A percentile compares a stretch with the other conserved stretches of the same genome.
Conservation (phyloP, 2,113 vertebrate genomes). For the Melanerpes formicivorus region DNA sequence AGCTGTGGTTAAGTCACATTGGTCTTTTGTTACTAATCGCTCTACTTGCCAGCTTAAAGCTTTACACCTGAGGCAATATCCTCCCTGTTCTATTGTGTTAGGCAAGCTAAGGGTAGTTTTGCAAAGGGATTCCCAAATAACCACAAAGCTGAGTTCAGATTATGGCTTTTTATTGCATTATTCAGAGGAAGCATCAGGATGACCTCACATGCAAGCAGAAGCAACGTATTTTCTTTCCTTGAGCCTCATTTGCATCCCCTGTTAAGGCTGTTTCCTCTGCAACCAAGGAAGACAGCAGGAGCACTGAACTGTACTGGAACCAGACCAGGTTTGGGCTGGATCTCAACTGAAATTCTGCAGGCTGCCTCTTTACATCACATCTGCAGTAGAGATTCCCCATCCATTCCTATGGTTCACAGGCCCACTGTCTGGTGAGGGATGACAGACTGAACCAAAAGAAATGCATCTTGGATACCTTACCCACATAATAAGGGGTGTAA, state of each 20-base stretch:
- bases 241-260: background rate
- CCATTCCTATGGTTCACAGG: background rate
- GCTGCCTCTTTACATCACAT: background rate
- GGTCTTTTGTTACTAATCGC: background rate
- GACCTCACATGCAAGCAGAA: background rate
- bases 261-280: background rate
- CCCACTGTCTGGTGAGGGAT: constrained; percentile 28
- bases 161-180: background rate
- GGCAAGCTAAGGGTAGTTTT: background rate
- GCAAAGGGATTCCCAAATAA: background rate
- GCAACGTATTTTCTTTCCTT: background rate
- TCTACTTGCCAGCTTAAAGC: background rate
- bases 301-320: background rate
- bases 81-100: background rate
- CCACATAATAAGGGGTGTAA: constrained; percentile 98
- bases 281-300: background rate
- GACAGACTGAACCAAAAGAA: background rate
- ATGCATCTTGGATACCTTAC: constrained; percentile 73
- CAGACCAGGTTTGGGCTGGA: background rate
- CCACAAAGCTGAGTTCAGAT: background rate
- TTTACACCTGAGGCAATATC: background rate
- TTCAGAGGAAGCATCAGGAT: background rate
- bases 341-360: background rate
- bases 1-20: background rate
- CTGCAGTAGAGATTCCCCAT: background rate